Evolutionary conservation across 2,888 invertebrate species (phyloP), one percentile per base, ranked within the genome.

Genomic region (Chloromyia formosa): DNA sequence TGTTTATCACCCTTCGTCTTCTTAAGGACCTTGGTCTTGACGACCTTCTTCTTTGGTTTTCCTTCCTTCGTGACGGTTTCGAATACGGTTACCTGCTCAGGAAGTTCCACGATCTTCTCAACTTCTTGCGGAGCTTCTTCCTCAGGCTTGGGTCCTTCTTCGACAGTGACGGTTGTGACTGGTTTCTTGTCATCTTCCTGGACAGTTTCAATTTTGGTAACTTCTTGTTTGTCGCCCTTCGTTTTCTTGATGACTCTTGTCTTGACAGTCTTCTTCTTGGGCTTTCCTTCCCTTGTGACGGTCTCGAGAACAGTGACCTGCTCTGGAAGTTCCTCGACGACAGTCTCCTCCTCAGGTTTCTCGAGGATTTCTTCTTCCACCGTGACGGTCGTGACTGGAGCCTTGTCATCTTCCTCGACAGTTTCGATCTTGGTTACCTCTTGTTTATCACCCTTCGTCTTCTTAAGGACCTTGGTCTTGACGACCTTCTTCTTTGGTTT

Each of bases 231-330:
- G 18, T 76, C 77, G 5, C 79, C 81, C 62, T 80, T 80, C 0
- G 76, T 75, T 22, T 78, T 79, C 22, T 79, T 79, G 61, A 80
- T 78, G 3, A 75, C 74, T 18, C 80, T 75, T 73, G 78, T 79
- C 14, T 80, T 80, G 5, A 78, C 80, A 12, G 76, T 78, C 64
- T 80, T 81, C 73, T 79, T 81, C n/a, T 77, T 79, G 4, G 79
- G 79, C 77, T 83, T 80, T 12, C 81, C 84, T 79, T 85, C 84
- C 79, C 85, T 82, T 79, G 82, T 81, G 76, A 85, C 81, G 66
- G 84, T 85, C 74, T 84, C 80, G 77, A 86, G 83, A 80, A 84
- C 81, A 1, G 83, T 84, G 5, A 83, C 78, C 78, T 86, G 82
- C 66, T 83, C 77, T 1, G 83, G 83, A 45, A 83, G 71, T 79